Percentiles rank a stretch among this genome's conserved stretches.
Conservation (phyloP, 1,140 invertebrate genomes). For the Grapholita molesta region DNA sequence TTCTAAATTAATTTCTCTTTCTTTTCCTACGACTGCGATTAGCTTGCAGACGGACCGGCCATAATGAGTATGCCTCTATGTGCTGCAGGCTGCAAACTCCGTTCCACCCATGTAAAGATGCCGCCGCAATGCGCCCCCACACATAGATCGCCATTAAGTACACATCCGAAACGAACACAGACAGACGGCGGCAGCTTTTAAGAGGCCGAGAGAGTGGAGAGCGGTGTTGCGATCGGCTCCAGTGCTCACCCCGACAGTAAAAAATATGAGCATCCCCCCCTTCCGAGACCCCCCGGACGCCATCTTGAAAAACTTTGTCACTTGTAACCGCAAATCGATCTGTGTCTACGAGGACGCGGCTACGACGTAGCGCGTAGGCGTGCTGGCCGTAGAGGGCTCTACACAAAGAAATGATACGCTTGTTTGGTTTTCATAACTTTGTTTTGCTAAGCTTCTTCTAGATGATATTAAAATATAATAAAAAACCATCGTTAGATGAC, state of each 20-base stretch:
- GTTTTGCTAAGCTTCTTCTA: too few species aligned
- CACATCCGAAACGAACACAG: constrained; percentile 49
- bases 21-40: too few species aligned
- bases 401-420: constrained; percentile 5
- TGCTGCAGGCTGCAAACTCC: not conserved
- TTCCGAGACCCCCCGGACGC: constrained; percentile 44
- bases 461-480: too few species aligned
- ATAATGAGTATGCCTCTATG: not conserved
- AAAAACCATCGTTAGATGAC: too few species aligned
- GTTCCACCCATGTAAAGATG: not conserved
- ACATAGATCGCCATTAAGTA: constrained; percentile 38
- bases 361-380: constrained; percentile 59
- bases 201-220: constrained; percentile 72
- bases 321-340: constrained; percentile 74
- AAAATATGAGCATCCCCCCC: constrained; percentile 74
- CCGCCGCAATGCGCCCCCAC: constrained; percentile 26
- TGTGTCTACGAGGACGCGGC: constrained; percentile 65
- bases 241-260: constrained; percentile 77
- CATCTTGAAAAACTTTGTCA: constrained; percentile 78
- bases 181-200: constrained; percentile 65
- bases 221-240: constrained; percentile 72
- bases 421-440: not conserved
- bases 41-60: too few species aligned
- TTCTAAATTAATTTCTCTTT: too few species aligned
- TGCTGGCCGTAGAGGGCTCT: constrained; percentile 7